Evolutionary conservation across 2,888 invertebrate species (phyloP), one percentile per base, ranked within the genome.

Genomic region (Drosophila fungiperda): DNA sequence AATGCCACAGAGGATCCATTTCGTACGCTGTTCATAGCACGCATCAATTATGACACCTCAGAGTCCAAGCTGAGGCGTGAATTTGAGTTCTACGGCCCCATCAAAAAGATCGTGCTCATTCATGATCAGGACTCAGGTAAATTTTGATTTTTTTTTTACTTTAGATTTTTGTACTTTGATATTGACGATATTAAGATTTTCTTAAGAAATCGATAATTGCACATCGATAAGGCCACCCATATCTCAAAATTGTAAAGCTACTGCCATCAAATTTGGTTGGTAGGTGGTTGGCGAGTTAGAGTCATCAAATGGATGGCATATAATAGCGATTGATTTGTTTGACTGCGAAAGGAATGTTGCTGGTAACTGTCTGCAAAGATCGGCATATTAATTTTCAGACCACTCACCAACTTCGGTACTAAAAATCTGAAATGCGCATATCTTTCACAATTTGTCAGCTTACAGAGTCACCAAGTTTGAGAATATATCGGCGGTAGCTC

Each of bases 31-130:
- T 99, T 99, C 94, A 96, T 99, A 78, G 99, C 99, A 23, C 95
- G 99, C 93, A 96, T 99, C 93, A 99, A 99, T 93, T 99, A 98
- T 94, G 99, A 99, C 93, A 98, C 99, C 1, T 99, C 99, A 0
- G 99, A 99, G 93, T 98, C 99, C 0, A 99, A 99, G 92, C 94
- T 99, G 23, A 94, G 99, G 68, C 95, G 99, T 94, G 99, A 99
- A 93, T 99, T 99, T 94, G 99, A 99, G 94, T 97, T 97, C 29
- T 99, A 99, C 93, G 99, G 99, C 20, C 95, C 98, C 12, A 98
- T 99, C 80, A 98, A 98, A 95, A 99, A 98, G 97, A 99, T 99
- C 92, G 95, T 96, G 82, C 95, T 99, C 93, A 96, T 97, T 78
- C 97, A 96, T 92, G 98, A 98, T 94, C 96, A 96, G 80, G 95